Evolutionary conservation across 2,888 invertebrate species (phyloP).

Genomic region (Lampropteryx suffumata): DNA sequence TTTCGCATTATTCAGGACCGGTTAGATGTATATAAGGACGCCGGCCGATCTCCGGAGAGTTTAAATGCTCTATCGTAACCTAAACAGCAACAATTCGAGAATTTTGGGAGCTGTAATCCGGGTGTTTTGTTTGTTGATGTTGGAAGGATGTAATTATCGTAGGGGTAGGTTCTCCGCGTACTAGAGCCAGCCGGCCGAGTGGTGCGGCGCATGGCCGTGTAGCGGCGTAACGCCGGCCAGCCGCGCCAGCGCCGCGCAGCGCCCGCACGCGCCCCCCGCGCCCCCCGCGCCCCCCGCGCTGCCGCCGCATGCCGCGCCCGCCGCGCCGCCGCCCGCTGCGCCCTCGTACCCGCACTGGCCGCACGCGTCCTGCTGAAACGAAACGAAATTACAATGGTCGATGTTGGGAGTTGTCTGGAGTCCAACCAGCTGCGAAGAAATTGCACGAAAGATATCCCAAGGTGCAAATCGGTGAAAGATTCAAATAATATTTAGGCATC

Average conservation of each 20-base stretch:
- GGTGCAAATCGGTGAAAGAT: too few species aligned
- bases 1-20: background rate
- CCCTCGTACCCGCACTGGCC: conserved; percentile 54
- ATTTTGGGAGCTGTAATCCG: too few species aligned
- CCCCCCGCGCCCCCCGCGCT: conserved; percentile 23
- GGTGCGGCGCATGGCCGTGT: conserved; percentile 86
- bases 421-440: too few species aligned
- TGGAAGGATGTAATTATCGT: too few species aligned
- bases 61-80: too few species aligned
- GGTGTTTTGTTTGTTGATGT: too few species aligned
- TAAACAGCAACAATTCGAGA: too few species aligned
- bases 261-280: conserved; percentile 65
- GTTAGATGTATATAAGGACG: too few species aligned
- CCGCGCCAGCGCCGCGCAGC: conserved; percentile 84
- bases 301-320: conserved; percentile 26
- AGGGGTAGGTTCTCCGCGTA: conserved; percentile 18
- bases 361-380: conserved; percentile 33
- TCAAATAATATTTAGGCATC: too few species aligned
- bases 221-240: conserved; percentile 89
- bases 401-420: background rate
- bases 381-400: background rate
- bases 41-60: too few species aligned
- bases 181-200: conserved; percentile 87
- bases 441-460: too few species aligned
- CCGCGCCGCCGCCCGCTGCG: conserved; percentile 23